phyloP scores from a whole-genome alignment of 2,113 vertebrate species.

The Pterocles burchelli region DNA sequence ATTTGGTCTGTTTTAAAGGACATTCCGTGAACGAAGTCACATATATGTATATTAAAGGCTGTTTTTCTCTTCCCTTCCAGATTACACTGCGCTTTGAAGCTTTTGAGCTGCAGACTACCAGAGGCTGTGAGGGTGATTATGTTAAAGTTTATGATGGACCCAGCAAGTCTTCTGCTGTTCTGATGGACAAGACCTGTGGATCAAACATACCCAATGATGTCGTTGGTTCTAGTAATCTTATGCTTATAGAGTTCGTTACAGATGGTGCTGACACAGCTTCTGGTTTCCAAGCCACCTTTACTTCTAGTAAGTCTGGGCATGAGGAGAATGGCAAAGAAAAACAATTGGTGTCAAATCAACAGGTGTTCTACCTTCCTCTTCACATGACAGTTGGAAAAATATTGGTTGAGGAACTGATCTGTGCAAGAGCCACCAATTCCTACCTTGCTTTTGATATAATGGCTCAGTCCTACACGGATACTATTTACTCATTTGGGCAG shows the following conservation, averaged over 20 bases:
- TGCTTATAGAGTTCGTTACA: conserved; percentile 55
- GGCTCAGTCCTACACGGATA: background rate
- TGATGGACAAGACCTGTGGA: conserved; percentile 66
- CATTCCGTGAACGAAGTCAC: background rate
- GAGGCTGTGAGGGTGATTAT: conserved; percentile 49
- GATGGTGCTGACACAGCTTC: conserved; percentile 7
- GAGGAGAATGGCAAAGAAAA: background rate
- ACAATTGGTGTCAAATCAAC: background rate
- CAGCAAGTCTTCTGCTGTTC: conserved; percentile 47
- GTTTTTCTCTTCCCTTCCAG: background rate
- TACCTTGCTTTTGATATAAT: background rate
- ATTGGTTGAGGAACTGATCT: background rate
- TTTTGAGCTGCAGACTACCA: conserved; percentile 39
- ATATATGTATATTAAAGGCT: background rate
- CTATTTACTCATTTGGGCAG: background rate
- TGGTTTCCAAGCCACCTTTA: conserved; percentile 61
- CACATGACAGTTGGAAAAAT: background rate
- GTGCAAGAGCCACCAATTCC: background rate
- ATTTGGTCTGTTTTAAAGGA: background rate
- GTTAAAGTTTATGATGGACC: conserved; percentile 65
- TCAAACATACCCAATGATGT: background rate
- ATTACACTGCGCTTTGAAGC: conserved; percentile 42
- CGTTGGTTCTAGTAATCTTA: conserved; percentile 22
- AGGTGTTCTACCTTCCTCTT: background rate
- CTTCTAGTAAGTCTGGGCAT: conserved; percentile 39